Evolutionary conservation across 2,113 vertebrate species (phyloP).

Genomic region (Opisthocomus hoazin): DNA sequence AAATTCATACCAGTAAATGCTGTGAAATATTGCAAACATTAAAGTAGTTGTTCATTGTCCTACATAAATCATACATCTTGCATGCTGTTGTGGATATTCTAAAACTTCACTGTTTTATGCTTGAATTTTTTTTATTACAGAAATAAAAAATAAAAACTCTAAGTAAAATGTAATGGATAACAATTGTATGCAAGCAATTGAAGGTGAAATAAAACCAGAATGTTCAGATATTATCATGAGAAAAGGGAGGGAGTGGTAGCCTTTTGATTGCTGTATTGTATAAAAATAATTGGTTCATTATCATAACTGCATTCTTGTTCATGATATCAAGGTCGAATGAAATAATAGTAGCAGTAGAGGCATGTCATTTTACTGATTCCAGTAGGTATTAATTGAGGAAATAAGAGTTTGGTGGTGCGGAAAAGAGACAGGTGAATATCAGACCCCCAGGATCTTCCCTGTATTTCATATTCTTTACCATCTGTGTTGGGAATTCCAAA

Average conservation of each 20-base stretch:
- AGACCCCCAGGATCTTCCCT: background rate
- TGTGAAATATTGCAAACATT: background rate
- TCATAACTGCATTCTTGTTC: constrained; percentile 28
- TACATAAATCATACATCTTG: background rate
- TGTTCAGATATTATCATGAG: constrained; percentile 7
- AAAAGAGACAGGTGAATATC: background rate
- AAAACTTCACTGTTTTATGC: background rate
- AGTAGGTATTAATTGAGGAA: background rate
- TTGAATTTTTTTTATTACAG: background rate
- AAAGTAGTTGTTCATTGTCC: background rate
- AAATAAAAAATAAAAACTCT: background rate
- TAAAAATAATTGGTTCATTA: constrained; percentile 33
- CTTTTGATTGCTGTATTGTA: background rate
- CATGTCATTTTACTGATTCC: background rate
- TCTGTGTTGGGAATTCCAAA: background rate
- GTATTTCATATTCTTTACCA: background rate
- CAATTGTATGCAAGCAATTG: background rate
- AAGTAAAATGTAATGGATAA: background rate
- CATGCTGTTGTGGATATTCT: background rate
- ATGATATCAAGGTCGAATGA: background rate
- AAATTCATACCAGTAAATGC: background rate
- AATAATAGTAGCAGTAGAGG: background rate
- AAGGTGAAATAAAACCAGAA: background rate
- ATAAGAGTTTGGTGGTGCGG: background rate
- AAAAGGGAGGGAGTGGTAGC: background rate